Conservation (phyloP, 2,797 vertebrate genomes). For the Natrix natrix region DNA sequence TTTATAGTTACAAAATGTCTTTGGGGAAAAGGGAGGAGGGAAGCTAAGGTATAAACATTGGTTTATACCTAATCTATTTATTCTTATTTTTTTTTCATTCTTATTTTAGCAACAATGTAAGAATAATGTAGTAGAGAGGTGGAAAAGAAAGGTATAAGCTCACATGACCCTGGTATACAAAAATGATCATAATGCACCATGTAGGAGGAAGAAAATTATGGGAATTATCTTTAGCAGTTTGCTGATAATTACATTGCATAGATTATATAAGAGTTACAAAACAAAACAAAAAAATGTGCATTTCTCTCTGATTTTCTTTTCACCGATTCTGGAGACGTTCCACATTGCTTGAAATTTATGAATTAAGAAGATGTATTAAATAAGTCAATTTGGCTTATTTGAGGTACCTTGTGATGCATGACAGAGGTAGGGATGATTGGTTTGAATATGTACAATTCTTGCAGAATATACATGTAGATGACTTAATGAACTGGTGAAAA, state of each 20-base stretch:
- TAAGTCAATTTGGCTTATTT: conserved; percentile 39
- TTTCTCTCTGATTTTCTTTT: conserved; percentile 34
- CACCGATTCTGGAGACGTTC: conserved; percentile 19
- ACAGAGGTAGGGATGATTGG: conserved; percentile 30
- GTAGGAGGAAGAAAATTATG: conserved; percentile 61
- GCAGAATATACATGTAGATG: conserved; percentile 12
- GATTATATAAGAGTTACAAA: conserved; percentile 44
- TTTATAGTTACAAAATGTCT: background rate
- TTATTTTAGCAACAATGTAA: background rate
- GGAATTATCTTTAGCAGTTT: conserved; percentile 53
- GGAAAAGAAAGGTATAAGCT: conserved; percentile 39
- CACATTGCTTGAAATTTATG: conserved; percentile 36
- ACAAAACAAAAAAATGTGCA: conserved; percentile 47
- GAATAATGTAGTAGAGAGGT: background rate
- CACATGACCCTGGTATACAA: conserved; percentile 8
- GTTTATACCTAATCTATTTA: conserved; percentile 21
- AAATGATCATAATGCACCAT: conserved; percentile 47
- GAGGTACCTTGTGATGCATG: conserved; percentile 3
- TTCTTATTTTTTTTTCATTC: conserved; percentile 5
- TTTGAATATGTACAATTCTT: conserved; percentile 13
- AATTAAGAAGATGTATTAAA: conserved; percentile 36
- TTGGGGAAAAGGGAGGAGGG: background rate
- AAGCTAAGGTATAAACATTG: background rate
- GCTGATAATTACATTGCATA: conserved; percentile 47
- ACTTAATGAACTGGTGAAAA: conserved; percentile 37